Base-by-base conservation (phyloP, 2,113 vertebrate species). In the Eleginops maclovinus region DNA sequence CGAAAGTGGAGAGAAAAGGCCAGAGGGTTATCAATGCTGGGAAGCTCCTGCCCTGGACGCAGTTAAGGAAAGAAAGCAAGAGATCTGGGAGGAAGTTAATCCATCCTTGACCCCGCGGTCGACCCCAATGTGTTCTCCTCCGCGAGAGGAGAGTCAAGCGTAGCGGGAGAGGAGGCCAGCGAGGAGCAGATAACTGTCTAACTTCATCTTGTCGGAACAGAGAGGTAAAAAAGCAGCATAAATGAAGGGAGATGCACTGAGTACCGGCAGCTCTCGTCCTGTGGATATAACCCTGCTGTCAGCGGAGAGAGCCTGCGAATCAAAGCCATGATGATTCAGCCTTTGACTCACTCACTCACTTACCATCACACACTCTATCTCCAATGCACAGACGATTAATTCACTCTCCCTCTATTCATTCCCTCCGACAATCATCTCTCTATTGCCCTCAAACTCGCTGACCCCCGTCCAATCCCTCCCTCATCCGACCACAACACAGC, bases 51-150 rank as follows among this genome's bases (percentile, higher is more conserved):
- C 73, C 51, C 61, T 50, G 58, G 51, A 86, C 64, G 47, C 54
- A 3, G 75, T 84, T 72, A 58, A 75, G 78, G 71, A 64, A 78
- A 77, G 65, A 73, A 86, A 81, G 77, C 60, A 40, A 68, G 62
- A 82, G 77, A 74, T 87, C 74, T 73, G 15, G 79, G 16, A 60
- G 51, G 77, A 81, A 84, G 79, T 88, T 83, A 87, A 91, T 91
- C 85, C 77, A 75, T 83, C 76, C 71, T 85, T 88, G 84, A 87
- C 86, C 87, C 83, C 1, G 40, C 87, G 72, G 66, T 70, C 62
- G 72, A 66, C 79, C 67, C 58, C 70, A 53, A 46, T 64, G 61
- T 83, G 76, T 91, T 78, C 86, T 88, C 85, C 81, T 64, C 77
- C 62, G 49, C 78, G 55, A 77, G 69, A 86, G 79, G 46, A 7